Base-by-base conservation (phyloP, 2,797 vertebrate genomes). In the Enteromius treurensis region DNA sequence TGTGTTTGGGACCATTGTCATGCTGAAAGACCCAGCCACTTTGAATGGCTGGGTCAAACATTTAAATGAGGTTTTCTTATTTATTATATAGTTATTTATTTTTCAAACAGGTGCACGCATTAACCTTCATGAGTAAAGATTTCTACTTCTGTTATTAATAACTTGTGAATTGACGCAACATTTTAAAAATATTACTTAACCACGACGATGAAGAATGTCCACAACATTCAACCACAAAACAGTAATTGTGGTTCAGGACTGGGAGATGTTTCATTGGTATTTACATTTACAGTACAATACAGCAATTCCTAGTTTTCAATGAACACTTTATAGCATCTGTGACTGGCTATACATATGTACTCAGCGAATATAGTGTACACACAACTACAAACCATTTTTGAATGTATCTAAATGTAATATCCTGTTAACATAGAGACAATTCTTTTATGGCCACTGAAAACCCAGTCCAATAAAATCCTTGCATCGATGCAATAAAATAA, bases 371-470 rank as follows among this genome's bases (percentile, higher is more conserved):
- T 29, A 77, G 14, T 76, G 77, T 80, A 74, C 64, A 80, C 71
- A 77, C 68, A 62, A 14, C 13, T 47, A 11, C 40, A 81, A 71
- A 15, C 19, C 15, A 55, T 64, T 84, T 65, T 69, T 77, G n/a
- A 81, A 83, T 79, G 9, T 49, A 77, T 77, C 53, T 80, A 42
- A 71, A 88, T 81, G 78, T 67, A 88, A 88, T 86, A 83, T 88
- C 83, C 87, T 83, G 80, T 83, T 80, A 55, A 4, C 19, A 42
- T 19, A 19, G 40, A 86, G 47, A 60, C 62, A 45, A 71, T 78
- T n/a, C 62, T 76, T 87, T 81, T 78, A 74, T 64, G 80, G 68
- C 21, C 49, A 23, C 49, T 53, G 62, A 81, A 80, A 68, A 77
- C 79, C 49, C n/a, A 71, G 58, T 19, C 64, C 70, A 47, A 80